Evolutionary conservation across 1,140 invertebrate species (phyloP).

Genomic region (Triops longicaudatus): DNA sequence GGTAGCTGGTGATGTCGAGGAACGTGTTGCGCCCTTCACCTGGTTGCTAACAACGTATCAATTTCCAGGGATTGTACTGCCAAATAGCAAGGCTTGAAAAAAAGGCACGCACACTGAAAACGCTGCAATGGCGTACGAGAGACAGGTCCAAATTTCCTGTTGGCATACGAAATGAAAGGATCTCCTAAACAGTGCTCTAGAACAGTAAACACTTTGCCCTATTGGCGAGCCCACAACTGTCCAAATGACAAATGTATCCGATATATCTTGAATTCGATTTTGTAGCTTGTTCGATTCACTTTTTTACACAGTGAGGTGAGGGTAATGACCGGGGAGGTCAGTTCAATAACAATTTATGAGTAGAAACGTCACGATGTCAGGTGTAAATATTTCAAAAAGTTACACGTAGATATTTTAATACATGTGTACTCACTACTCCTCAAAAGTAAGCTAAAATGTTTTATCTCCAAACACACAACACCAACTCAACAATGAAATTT

Average conservation of each 20-base stretch:
- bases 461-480: too few relatives aligned
- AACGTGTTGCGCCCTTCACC: slow-evolving; percentile 1
- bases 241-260: neutral
- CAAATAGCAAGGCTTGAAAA: neutral
- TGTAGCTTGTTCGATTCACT: too few relatives aligned
- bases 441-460: too few relatives aligned
- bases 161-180: neutral
- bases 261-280: too few relatives aligned
- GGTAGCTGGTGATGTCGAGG: neutral
- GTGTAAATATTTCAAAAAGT: too few relatives aligned
- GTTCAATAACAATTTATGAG: too few relatives aligned
- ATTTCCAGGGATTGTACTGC: neutral
- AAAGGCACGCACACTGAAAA: neutral
- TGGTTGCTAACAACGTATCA: slow-evolving; percentile 8
- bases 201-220: neutral
- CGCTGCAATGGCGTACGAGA: neutral
- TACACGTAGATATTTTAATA: too few relatives aligned
- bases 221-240: neutral
- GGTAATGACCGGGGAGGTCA: too few relatives aligned
- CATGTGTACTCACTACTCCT: too few relatives aligned
- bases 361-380: too few relatives aligned
- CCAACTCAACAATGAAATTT: too few relatives aligned
- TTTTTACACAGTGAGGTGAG: too few relatives aligned
- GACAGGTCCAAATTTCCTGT: neutral
- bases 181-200: neutral